Evolutionary conservation across 2,888 invertebrate species (phyloP).

Genomic region (Drosophila mimica): DNA sequence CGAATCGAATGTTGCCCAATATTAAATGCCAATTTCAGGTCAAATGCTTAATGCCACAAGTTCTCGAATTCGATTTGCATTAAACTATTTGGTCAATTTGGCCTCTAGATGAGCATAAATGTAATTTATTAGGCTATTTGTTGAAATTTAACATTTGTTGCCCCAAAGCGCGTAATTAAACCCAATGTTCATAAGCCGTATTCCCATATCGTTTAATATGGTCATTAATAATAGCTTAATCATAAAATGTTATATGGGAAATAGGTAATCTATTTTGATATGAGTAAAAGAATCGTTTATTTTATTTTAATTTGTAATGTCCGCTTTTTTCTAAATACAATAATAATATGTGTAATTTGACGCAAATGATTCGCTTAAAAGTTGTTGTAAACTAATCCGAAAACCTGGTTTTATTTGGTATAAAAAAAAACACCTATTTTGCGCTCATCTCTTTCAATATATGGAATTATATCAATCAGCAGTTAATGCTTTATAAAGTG

Average conservation of each 20-base stretch:
- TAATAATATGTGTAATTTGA: neutral
- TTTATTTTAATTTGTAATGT: neutral
- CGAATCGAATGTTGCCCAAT: neutral
- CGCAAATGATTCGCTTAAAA: neutral
- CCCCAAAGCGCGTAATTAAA: neutral
- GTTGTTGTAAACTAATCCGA: neutral
- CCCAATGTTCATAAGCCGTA: neutral
- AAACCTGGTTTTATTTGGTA: neutral
- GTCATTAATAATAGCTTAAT: neutral
- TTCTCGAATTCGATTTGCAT: constrained; percentile 2
- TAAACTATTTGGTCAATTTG: constrained; percentile 3
- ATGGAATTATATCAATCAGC: neutral
- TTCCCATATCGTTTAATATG: neutral
- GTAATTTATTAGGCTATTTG: neutral
- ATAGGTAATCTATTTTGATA: neutral
- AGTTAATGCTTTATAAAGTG: neutral
- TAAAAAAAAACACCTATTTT: neutral
- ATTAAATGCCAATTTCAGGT: neutral
- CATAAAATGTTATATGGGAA: neutral
- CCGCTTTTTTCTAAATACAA: neutral
- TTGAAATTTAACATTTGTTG: neutral
- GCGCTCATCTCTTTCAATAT: neutral
- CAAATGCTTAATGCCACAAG: neutral
- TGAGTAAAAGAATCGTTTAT: neutral
- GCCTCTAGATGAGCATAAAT: neutral